These are phyloP conservation scores for Danio aesculapii DNA, from an alignment of 2,797 vertebrate species.

Conservation along the genomic window DNA sequence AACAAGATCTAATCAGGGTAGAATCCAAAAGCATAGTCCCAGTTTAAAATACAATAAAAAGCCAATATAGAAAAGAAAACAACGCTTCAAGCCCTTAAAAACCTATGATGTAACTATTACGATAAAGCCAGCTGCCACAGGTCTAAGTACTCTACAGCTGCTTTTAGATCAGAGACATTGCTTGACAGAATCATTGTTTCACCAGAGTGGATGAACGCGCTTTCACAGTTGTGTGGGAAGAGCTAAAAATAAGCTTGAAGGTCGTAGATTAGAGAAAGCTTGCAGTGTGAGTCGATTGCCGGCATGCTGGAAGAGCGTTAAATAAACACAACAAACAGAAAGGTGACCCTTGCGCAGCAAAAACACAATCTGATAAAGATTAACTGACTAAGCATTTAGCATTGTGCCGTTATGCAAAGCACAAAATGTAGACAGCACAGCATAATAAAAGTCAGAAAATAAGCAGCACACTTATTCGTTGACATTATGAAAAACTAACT, in stretches of 20 bases:
- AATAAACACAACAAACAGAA: constrained; percentile 30
- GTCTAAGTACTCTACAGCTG: not conserved
- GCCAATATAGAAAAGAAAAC: not conserved
- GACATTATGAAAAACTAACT: not conserved
- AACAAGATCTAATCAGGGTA: constrained; percentile 10
- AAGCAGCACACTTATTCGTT: constrained; percentile 2
- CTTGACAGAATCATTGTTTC: constrained; percentile 15
- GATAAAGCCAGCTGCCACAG: constrained; percentile 4
- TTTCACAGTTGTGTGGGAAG: constrained; percentile 19
- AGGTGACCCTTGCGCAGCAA: constrained; percentile 35
- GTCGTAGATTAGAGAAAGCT: constrained; percentile 38
- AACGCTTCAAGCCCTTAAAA: not conserved
- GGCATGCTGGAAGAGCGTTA: constrained; percentile 26
- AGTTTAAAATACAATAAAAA: not conserved
- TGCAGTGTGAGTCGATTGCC: not conserved
- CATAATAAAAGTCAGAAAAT: constrained; percentile 8
- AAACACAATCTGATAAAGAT: constrained; percentile 46
- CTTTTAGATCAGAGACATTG: constrained; percentile 27
- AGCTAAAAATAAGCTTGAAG: constrained; percentile 50
- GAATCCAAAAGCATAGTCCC: constrained; percentile 8
- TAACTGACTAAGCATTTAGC: constrained; percentile 4
- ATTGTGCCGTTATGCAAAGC: constrained; percentile 19
- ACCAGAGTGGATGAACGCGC: not conserved
- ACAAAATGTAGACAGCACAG: not conserved
- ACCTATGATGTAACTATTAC: constrained; percentile 5